These are phyloP conservation scores for Pao palembangensis DNA, from an alignment of 2,113 vertebrate genomes.

Conservation along the genomic window DNA sequence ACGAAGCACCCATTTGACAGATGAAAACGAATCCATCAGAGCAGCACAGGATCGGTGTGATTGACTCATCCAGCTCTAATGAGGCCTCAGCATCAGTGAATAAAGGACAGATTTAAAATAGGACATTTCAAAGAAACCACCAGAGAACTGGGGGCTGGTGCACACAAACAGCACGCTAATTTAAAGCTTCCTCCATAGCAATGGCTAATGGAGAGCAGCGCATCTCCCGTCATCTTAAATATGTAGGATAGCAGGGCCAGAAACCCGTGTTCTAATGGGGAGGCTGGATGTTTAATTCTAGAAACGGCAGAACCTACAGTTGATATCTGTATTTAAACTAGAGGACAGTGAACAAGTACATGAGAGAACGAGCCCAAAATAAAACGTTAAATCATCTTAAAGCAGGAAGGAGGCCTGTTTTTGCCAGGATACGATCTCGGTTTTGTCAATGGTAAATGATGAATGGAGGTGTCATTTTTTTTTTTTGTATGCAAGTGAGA, in stretches of 20 bases:
- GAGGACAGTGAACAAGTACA: too few species aligned
- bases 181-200: neutral
- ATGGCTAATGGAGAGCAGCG: neutral
- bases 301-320: too few species aligned
- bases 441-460: too few species aligned
- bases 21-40: neutral
- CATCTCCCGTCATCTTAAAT: neutral
- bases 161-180: neutral
- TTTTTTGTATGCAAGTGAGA: neutral
- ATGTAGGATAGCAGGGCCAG: neutral
- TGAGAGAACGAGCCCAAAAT: too few species aligned
- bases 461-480: neutral
- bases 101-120: neutral
- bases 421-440: too few species aligned
- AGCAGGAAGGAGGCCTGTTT: too few species aligned
- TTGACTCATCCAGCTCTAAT: neutral
- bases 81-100: neutral
- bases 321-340: too few species aligned
- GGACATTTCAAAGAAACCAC: neutral
- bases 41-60: neutral
- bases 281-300: too few species aligned
- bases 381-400: too few species aligned
- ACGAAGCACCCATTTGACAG: neutral
- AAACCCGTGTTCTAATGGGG: too few species aligned
- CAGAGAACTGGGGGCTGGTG: neutral